Base-by-base conservation (phyloP, 2,113 vertebrate species). In the Callopanchax toddi region DNA sequence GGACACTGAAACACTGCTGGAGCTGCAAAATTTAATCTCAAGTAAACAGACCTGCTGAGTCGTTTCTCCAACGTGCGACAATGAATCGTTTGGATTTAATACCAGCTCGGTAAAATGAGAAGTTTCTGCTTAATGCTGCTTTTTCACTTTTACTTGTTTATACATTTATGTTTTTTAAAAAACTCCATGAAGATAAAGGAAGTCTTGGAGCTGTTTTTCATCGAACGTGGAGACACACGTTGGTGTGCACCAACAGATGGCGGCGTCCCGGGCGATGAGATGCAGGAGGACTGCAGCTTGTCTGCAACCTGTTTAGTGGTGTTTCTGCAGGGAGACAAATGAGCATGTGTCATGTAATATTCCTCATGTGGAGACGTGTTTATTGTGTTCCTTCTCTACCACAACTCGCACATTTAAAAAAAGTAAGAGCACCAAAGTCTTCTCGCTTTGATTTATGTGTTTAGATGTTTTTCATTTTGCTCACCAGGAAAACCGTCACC, bases 221-320 rank as follows among this genome's bases (percentile, higher is more conserved):
- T 76, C 50, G 36, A 64, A 71, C 73, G 76, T 78, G 79, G 57
- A 75, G 56, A 78, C 3, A 49, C 61, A 78, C 56, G 68, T 32
- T 32, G 6, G 29, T 32, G 29, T 26, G 56, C 42, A 65, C 60
- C 77, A 58, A 51, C 88, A 86, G 84, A 87, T 89, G 82, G 89
- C 60, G 48, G 66, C 74, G 8, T 80, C 78, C 83, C 76, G 76
- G 72, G 79, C 69, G 59, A 83, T 56, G 25, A 58, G 17, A 60
- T 70, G 78, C 73, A 71, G 68, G 75, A 72, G 67, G 48, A 60
- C 56, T 56, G 69, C 79, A 76, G 79, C 71, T 78, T 71, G 84
- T 83, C 71, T 67, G 67, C 76, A 89, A 76, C 74, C 79, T 81
- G 83, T 84, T 84, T 72, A 62, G 25, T 60, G 60, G 56, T 34